A percentile compares a stretch with the other conserved stretches of the same genome.
These are phyloP conservation scores for Trichonephila clavata DNA, from an alignment of 1,140 invertebrate genomes.

Conservation along the genomic window DNA sequence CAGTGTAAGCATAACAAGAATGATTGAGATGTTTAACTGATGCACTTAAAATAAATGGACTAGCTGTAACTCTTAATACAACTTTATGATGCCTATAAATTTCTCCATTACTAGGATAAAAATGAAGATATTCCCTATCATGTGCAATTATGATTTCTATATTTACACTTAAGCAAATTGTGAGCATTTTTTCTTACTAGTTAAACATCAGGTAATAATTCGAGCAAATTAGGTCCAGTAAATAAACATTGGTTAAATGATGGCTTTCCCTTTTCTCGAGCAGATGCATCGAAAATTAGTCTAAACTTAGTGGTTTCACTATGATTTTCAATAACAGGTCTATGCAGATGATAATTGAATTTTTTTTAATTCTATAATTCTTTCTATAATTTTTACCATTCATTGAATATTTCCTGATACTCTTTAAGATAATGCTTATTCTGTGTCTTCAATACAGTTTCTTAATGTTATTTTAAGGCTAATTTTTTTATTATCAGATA, in stretches of 20 bases:
- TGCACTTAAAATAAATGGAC: too few species aligned
- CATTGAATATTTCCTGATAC: conserved; percentile 42
- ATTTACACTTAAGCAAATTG: conserved; percentile 80
- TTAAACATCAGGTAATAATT: conserved; percentile 80
- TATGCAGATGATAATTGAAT: conserved; percentile 21
- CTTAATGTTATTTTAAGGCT: background rate
- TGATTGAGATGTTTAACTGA: too few species aligned
- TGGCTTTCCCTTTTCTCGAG: conserved; percentile 64
- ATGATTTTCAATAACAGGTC: conserved; percentile 32
- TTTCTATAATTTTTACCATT: conserved; percentile 54
- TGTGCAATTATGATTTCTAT: conserved; percentile 77
- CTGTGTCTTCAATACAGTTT: background rate
- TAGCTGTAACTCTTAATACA: too few species aligned
- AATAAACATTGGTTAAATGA: conserved; percentile 75
- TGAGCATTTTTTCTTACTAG: conserved; percentile 79
- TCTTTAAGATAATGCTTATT: background rate
- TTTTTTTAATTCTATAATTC: conserved; percentile 15
- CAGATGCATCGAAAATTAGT: conserved; percentile 61
- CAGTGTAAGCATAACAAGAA: too few species aligned
- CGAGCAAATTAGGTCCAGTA: conserved; percentile 79
- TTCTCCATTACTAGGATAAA: too few species aligned
- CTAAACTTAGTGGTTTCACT: conserved; percentile 13
- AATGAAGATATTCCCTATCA: too few species aligned
- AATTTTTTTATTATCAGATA: conserved; percentile 51
- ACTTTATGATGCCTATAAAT: too few species aligned